These are phyloP conservation scores for Patiria miniata DNA, from an alignment of 35 echinoderm and acorn worm species.

Conservation along the genomic window DNA sequence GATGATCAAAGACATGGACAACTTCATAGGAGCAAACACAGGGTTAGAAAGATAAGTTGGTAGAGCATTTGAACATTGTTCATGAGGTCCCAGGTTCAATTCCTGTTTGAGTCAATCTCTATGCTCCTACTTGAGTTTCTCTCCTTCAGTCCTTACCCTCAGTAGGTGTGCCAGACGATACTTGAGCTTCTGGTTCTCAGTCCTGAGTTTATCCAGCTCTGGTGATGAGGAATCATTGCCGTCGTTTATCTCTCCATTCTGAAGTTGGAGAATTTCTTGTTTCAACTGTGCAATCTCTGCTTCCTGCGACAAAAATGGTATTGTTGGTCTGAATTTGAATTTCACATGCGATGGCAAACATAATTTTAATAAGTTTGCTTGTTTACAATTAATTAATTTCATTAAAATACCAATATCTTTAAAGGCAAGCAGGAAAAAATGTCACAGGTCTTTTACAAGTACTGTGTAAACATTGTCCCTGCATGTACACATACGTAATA, in stretches of 20 bases:
- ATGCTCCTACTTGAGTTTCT: no score
- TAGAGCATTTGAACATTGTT: no score
- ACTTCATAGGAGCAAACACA: no score
- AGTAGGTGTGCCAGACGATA: conserved; percentile 53
- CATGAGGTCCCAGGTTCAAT: no score
- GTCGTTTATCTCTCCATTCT: conserved; percentile 46
- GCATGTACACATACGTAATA: not conserved
- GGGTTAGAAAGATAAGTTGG: no score
- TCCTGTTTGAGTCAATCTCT: no score
- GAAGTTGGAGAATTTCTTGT: conserved; percentile 53
- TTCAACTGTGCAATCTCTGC: conserved; percentile 63
- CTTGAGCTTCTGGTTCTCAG: conserved; percentile 84
- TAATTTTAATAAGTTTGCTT: not conserved
- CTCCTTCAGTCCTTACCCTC: conserved; percentile 26
- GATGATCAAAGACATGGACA: no score
- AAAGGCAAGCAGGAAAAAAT: not conserved
- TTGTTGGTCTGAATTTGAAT: not conserved
- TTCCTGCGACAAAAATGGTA: conserved; percentile 41
- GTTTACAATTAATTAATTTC: not conserved
- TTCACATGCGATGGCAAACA: not conserved
- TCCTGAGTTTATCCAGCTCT: conserved; percentile 64
- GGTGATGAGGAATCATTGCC: conserved; percentile 22
- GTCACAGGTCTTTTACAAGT: not conserved
- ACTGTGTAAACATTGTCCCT: not conserved
- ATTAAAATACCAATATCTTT: not conserved